phyloP scores from a whole-genome alignment of 2,888 invertebrate genomes.

The Pterostichus niger region DNA sequence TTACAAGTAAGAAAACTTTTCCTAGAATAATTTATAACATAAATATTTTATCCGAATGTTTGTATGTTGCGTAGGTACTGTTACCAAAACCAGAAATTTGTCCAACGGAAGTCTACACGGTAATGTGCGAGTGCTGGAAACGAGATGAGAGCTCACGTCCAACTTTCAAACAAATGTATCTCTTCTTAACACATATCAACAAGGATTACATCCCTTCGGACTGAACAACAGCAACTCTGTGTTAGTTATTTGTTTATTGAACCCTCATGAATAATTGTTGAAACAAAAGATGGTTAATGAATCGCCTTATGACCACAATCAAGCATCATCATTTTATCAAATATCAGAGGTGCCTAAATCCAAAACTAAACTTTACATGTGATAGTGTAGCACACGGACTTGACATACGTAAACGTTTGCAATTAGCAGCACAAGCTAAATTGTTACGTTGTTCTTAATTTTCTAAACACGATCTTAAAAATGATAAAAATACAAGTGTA shows the following conservation, averaged over 20 bases:
- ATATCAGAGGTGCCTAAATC: constrained; percentile 66
- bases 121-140: constrained; percentile 86
- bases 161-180: constrained; percentile 84
- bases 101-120: constrained; percentile 86
- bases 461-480: neutral
- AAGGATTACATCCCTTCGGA: constrained; percentile 78
- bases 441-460: constrained; percentile 41
- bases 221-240: constrained; percentile 69
- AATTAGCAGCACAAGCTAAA: constrained; percentile 42
- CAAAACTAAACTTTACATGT: constrained; percentile 56
- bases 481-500: neutral
- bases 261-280: constrained; percentile 45
- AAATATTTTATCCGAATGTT: neutral
- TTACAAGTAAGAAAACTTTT: constrained; percentile 77
- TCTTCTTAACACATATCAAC: constrained; percentile 83
- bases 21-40: neutral
- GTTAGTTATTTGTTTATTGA: constrained; percentile 42
- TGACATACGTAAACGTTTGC: constrained; percentile 43
- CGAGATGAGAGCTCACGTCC: constrained; percentile 81
- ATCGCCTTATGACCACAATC: constrained; percentile 67
- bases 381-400: constrained; percentile 62
- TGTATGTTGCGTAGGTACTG: constrained; percentile 76
- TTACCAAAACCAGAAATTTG: constrained; percentile 86
- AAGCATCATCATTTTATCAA: constrained; percentile 64
- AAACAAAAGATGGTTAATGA: constrained; percentile 51